A percentile compares a stretch with the other conserved stretches of the same genome.
Evolutionary conservation across 2,888 invertebrate species (phyloP).

Genomic region (Aphodius granarius): DNA sequence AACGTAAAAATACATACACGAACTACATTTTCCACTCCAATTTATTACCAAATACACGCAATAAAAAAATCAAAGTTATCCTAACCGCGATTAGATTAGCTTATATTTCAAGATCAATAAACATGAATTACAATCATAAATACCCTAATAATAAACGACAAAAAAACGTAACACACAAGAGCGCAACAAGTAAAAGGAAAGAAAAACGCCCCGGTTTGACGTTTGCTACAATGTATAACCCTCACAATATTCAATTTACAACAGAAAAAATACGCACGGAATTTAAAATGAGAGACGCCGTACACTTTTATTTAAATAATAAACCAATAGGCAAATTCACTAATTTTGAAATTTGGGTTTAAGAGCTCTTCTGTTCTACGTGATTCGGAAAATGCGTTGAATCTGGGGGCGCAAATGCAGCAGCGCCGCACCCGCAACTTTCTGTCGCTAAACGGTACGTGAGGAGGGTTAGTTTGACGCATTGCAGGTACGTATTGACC

Average conservation of each 20-base stretch:
- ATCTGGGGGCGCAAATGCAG: conserved; percentile 36
- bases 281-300: neutral
- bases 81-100: neutral
- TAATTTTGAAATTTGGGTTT: no score
- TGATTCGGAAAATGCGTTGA: neutral
- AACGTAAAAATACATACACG: no score
- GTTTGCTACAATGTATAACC: neutral
- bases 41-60: neutral
- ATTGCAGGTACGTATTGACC: conserved; percentile 84
- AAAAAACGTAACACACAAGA: neutral
- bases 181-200: neutral
- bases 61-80: neutral
- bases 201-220: neutral
- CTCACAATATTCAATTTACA: neutral
- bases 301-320: neutral
- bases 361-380: neutral
- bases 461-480: conserved; percentile 67
- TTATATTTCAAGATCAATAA: neutral
- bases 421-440: conserved; percentile 50
- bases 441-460: conserved; percentile 40
- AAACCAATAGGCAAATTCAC: no score
- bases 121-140: neutral
- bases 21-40: neutral
- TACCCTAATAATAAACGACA: neutral
- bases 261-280: neutral